Evolutionary conservation across 1,140 invertebrate genomes (phyloP), one percentile per base, ranked within the genome.

Genomic region (Piezodorus guildinii): DNA sequence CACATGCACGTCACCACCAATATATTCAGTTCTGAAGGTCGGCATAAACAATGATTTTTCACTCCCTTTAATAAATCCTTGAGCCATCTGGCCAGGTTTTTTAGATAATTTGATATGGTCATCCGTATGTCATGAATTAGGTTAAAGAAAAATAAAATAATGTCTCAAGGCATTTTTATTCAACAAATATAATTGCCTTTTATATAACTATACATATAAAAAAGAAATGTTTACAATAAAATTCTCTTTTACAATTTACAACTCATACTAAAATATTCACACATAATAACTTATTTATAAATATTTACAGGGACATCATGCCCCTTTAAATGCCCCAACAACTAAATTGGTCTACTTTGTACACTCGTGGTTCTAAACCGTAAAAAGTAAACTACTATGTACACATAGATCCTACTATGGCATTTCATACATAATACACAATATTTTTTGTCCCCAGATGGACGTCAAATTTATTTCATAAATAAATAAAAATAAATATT

Each of bases 401-500:
- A 56, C 52, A 56, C 9, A 10, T 56, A 30, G 27, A 4, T 46
- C 45, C 46, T 49, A 49, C 34, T 56, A 56, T 56, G 52, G 52
- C 52, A 21, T 56, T 56, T 56, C 2, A 23, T 23, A 56, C 23
- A 56, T 5, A 23, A 56, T 39, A 39, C 3, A 39, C 34, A 39
- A 39, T 39, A 39, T 39, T 39, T 56, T 56, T 56, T 25, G 17
- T 21, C 52, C 52, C 17, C 3, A 9, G 4, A 10, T 9, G 52
- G 52, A 56, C 52, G 9, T 23, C 23, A 56, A 39, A 10, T 39
- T 39, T 39, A 10, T 23, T 56, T 23, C 6, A 25, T 23, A 56
- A 56, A 56, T 56, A 56, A 56, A 56, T 56, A 52, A 52, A 19
- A 52, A 52, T 52, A 56, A 56, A 56, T 56, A 56, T 56, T 25